These are phyloP conservation scores for Falco punctatus DNA, from an alignment of 2,113 vertebrate species.

Conservation along the genomic window DNA sequence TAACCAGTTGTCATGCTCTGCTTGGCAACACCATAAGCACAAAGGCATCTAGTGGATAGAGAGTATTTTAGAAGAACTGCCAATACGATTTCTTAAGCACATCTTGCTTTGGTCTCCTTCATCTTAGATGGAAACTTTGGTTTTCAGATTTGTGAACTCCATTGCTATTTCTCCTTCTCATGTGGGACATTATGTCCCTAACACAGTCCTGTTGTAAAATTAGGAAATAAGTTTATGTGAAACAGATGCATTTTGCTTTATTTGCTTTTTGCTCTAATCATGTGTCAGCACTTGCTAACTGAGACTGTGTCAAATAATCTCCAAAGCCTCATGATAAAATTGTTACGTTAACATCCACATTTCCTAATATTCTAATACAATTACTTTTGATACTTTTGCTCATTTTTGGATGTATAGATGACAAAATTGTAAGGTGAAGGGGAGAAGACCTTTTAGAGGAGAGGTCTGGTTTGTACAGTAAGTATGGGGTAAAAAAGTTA, in stretches of 20 bases:
- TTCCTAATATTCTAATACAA: neutral
- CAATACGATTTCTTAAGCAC: neutral
- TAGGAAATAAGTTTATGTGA: neutral
- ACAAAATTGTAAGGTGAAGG: neutral
- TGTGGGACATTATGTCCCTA: neutral
- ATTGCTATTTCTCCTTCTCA: neutral
- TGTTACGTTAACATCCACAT: neutral
- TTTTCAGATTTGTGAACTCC: neutral
- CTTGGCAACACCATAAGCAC: neutral
- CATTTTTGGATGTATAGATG: neutral
- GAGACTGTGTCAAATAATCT: neutral
- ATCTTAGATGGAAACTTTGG: neutral
- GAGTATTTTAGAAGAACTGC: neutral
- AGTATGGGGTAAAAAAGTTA: neutral
- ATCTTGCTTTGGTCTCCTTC: neutral
- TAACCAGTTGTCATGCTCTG: neutral
- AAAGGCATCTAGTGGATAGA: neutral
- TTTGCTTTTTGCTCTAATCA: neutral
- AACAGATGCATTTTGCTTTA: neutral
- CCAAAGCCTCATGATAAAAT: neutral
- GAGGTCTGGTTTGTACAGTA: neutral
- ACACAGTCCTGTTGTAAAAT: neutral
- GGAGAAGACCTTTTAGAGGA: neutral
- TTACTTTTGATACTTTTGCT: neutral
- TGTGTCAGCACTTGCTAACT: fast-evolving